These are phyloP conservation scores for Cheracebus regulus DNA, from an alignment of 2,797 vertebrate species.

Conservation along the genomic window DNA sequence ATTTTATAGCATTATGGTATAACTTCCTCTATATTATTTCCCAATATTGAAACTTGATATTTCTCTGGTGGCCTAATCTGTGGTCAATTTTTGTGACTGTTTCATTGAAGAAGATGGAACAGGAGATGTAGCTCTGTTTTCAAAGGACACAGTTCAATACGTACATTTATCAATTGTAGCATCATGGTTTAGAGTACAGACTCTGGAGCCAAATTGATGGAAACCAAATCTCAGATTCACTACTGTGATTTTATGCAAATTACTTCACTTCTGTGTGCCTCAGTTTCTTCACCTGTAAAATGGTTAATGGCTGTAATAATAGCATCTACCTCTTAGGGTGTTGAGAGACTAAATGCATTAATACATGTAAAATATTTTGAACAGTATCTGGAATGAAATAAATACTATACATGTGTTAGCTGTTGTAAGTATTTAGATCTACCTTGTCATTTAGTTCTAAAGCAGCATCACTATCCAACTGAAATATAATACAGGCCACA, in stretches of 20 bases:
- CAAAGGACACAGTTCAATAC: neutral
- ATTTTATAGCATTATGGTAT: neutral
- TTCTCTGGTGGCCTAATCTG: neutral
- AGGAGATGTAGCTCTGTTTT: neutral
- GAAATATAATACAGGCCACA: neutral
- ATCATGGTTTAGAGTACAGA: neutral
- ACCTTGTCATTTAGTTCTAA: neutral
- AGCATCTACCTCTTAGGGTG: neutral
- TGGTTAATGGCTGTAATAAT: neutral
- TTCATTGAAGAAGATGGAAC: neutral
- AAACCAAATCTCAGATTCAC: neutral
- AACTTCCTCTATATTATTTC: neutral
- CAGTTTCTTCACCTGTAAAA: constrained; percentile 20
- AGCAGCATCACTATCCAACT: neutral
- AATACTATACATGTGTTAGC: neutral
- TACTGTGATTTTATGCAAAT: neutral
- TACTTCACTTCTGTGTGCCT: neutral
- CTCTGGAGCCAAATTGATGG: neutral
- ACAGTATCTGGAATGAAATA: neutral
- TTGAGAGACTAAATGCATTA: neutral
- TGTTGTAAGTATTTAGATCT: neutral
- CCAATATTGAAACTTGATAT: neutral
- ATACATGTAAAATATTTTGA: neutral
- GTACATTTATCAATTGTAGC: neutral
- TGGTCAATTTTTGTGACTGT: neutral